Evolutionary conservation across 1,140 invertebrate species (phyloP).

Genomic region (silkworm (Bombyx mori)): DNA sequence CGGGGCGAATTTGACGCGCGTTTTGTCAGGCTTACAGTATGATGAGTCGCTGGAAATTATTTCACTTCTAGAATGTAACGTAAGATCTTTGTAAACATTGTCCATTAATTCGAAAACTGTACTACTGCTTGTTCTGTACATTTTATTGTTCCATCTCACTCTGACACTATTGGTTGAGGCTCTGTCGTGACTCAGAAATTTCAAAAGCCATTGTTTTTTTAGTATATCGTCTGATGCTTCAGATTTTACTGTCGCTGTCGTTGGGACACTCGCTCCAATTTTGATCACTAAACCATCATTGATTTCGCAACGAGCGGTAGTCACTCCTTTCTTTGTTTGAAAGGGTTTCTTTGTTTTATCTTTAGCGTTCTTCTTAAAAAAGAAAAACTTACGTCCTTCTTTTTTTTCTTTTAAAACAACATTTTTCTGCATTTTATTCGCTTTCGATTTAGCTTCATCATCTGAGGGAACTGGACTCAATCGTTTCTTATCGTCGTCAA

Average conservation of each 20-base stretch:
- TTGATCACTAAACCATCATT: conserved; percentile 42
- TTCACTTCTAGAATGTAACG: conserved; percentile 38
- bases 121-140: conserved; percentile 43
- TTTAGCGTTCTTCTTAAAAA: conserved; percentile 45
- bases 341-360: conserved; percentile 24
- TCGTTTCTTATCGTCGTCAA: conserved; percentile 31
- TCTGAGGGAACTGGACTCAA: conserved; percentile 11
- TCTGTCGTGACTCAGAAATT: conserved; percentile 26
- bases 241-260: conserved; percentile 8
- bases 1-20: conserved; percentile 34
- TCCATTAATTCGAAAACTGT: conserved; percentile 47
- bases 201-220: conserved; percentile 35
- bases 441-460: conserved; percentile 11
- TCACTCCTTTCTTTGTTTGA: conserved; percentile 37
- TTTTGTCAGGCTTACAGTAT: conserved; percentile 18
- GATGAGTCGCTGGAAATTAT: conserved; percentile 25
- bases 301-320: conserved; percentile 44
- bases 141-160: conserved; percentile 47
- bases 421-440: conserved; percentile 10
- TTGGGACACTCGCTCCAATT: conserved; percentile 18
- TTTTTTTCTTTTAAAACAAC: conserved; percentile 23
- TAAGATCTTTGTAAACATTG: conserved; percentile 35
- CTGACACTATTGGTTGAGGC: conserved; percentile 39
- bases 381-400: conserved; percentile 37
- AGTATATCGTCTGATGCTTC: conserved; percentile 24